Evolutionary conservation across 2,113 vertebrate species (phyloP).

Genomic region (Acrocephalus arundinaceus): DNA sequence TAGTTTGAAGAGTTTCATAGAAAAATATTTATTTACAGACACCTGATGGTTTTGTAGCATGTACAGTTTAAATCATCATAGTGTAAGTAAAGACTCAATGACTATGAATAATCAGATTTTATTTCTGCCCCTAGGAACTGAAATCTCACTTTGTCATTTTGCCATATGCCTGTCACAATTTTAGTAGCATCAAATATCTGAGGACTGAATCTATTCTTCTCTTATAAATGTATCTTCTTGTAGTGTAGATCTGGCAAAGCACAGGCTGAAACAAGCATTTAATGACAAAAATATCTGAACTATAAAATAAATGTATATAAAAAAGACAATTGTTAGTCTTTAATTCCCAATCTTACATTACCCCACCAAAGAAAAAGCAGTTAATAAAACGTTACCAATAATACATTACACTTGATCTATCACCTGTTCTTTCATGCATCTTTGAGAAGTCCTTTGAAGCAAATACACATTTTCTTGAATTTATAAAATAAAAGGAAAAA

Average conservation of each 20-base stretch:
- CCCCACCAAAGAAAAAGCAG: neutral
- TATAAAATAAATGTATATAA: neutral
- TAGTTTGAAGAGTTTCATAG: neutral
- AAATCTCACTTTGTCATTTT: neutral
- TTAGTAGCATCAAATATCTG: neutral
- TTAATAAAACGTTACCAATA: neutral
- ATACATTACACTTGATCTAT: neutral
- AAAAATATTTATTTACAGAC: neutral
- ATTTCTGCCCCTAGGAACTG: neutral
- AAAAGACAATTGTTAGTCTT: neutral
- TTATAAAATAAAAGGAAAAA: neutral
- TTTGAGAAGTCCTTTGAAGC: neutral
- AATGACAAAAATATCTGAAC: neutral
- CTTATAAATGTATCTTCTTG: neutral
- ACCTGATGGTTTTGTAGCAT: neutral
- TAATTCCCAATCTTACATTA: neutral
- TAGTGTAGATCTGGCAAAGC: neutral
- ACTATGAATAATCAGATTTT: neutral
- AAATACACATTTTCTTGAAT: neutral
- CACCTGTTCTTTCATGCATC: neutral
- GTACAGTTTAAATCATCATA: neutral
- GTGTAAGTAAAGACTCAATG: neutral
- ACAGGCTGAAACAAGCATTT: neutral
- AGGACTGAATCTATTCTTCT: neutral
- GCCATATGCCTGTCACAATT: neutral